Evolutionary conservation across 2,888 invertebrate genomes (phyloP), one percentile per base, ranked within the genome.

Genomic region (Strigamia transsilvanica): DNA sequence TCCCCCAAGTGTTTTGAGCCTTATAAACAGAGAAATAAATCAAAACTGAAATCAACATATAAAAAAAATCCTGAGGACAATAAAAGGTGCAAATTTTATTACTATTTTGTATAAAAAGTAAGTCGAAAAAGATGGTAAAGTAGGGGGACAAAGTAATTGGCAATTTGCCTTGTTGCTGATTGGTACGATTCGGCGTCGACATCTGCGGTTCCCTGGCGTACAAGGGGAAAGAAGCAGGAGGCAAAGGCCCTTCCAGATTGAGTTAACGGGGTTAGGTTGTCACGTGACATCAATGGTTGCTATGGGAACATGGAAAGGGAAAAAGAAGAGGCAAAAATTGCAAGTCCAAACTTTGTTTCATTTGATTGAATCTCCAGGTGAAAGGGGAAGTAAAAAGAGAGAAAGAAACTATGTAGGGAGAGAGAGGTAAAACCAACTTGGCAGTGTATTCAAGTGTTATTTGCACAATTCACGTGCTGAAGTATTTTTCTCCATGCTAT

Each of bases 131-230:
- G 61, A 66, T 66, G 61, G 61, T 9, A 66, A 66, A 66, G 21
- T 21, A 66, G 61, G 61, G 61, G 61, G 23, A 21, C 61, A 66
- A 23, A 66, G 61, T 66, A 66, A 66, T 66, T 66, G 61, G 61
- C 61, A 66, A 66, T 66, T 66, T 66, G 61, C 61, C 61, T 66
- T 66, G 61, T 66, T 66, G 61, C 61, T 66, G 61, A 66, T 66
- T 66, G 61, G 61, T 66, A 66, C 61, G 61, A 66, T 66, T 66
- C 61, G 61, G 61, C 61, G 61, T 66, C 61, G 61, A 66, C 61
- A 66, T 66, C 61, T 66, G 61, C 61, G 61, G 61, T 18, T 66
- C 61, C 61, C 61, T 66, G 61, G 61, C 61, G 61, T 15, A 66
- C 61, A 23, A 66, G 61, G 61, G 23, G 21, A 66, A 66, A 66